Evolutionary conservation across 2,113 vertebrate genomes (phyloP), one percentile per base, ranked within the genome.

Genomic region (Desmodus rotundus): DNA sequence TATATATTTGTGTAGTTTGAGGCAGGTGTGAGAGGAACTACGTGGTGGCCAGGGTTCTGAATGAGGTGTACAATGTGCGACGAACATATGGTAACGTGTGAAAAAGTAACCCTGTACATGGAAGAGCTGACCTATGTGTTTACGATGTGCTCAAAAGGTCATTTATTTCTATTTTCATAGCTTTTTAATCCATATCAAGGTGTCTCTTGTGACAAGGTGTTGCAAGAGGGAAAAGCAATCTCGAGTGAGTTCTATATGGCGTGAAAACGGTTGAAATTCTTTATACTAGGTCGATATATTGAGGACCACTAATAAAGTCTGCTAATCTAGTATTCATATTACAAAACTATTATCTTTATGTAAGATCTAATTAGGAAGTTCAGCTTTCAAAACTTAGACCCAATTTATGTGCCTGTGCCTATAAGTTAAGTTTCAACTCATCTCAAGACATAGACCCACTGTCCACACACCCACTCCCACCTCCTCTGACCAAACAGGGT

Each of bases 21-120:
- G 80, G 91, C 93, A 98, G 96, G 91, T 98, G 97, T 97, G 97
- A 98, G 45, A 50, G 76, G 65, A 98, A 97, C 92, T 94, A 90
- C 97, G 41, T 74, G 88, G 96, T 97, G 96, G 96, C 95, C 97
- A 96, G 93, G 72, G 78, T 94, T 98, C 82, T 95, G 41, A 96
- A 68, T 73, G 93, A 97, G 77, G 93, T 92, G 7, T 61, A 94
- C 94, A 77, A 95, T 68, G 88, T 97, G 78, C 74, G 89, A 98
- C 80, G 50, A 95, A 95, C 96, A 98, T 98, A 96, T 89, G 97
- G 95, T 41, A 91, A 97, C 86, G 94, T 97, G 98, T 97, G 95
- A 98, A 97, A 95, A 96, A 96, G 73, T 76, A 89, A 2, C 41
- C 26, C 67, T 96, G 11, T 61, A 45, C 87, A 74, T 52, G 38